Evolutionary conservation across 2,797 vertebrate genomes (phyloP), one percentile per base, ranked within the genome.

Genomic region (Australoheros facetus): DNA sequence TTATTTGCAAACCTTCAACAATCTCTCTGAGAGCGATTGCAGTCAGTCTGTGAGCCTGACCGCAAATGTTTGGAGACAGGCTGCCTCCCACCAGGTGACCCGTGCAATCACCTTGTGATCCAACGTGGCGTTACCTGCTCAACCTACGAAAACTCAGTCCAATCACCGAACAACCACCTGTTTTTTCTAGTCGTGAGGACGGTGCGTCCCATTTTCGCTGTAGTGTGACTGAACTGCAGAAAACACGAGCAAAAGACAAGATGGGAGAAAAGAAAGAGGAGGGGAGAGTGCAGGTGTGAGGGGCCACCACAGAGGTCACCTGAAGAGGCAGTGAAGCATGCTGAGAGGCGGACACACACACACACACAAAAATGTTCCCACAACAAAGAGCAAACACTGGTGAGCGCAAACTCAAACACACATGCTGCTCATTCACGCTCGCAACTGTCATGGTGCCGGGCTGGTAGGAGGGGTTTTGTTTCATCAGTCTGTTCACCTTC

Each of bases 281-380:
- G 32, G 14, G 69, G 12, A 42, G 45, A 73, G 74, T 48, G 75
- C 9, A 70, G 30, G 83, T 79, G 73, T 76, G 71, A 64, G 79
- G 80, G 85, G 85, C 88, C 89, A 89, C 79, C 87, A 91, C 89
- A 90, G 87, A 91, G 90, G 87, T 91, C 89, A 78, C 92, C 85
- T 90, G 86, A 83, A 89, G 88, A 92, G 75, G 89, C 90, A 93
- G 75, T 80, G 83, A 85, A 94, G 91, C 91, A 69, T 91, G 89
- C 81, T 71, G 81, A 88, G 80, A 87, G 72, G 76, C 84, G 88
- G 88, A 88, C 90, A 56, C 51, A 30, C 55, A 69, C 66, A 59
- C 56, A 58, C 74, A 77, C 2, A 73, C 57, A 51, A 32, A 82
- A 54, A 78, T 34, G 34, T 64, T 75, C 78, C 87, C 81, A 72